A percentile compares a stretch with the other conserved stretches of the same genome.
phyloP scores from a whole-genome alignment of 2,888 invertebrate genomes.

The Rhamnusium bicolor region DNA sequence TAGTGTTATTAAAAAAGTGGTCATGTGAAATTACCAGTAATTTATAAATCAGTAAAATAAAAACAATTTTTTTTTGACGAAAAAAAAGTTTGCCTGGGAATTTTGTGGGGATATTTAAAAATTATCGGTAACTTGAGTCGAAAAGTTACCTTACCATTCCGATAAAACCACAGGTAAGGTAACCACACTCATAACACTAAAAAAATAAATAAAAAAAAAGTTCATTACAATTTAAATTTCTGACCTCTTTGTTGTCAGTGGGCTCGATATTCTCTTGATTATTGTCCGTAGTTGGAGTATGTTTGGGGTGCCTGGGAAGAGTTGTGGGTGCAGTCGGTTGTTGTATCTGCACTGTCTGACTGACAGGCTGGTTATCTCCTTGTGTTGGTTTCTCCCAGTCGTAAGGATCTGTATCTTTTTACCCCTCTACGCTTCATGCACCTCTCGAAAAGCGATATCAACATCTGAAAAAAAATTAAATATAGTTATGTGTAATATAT shows the following conservation, averaged over 20 bases:
- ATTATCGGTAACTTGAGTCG: not conserved
- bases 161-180: not conserved
- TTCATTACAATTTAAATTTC: slow-evolving; percentile 43
- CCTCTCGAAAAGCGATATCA: slow-evolving; percentile 88
- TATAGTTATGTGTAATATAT: no score
- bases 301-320: slow-evolving; percentile 69
- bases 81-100: no score
- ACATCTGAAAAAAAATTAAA: slow-evolving; percentile 75
- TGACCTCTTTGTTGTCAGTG: slow-evolving; percentile 76
- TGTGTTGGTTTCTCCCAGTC: slow-evolving; percentile 90
- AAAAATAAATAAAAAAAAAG: slow-evolving; percentile 30
- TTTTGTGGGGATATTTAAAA: not conserved
- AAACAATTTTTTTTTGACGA: no score
- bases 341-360: slow-evolving; percentile 60
- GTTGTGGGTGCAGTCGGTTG: slow-evolving; percentile 61
- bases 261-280: slow-evolving; percentile 82
- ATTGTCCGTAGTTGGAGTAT: slow-evolving; percentile 73
- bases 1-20: not conserved
- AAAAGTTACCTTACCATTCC: not conserved
- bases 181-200: not conserved
- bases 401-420: slow-evolving; percentile 90
- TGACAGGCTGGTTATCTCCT: slow-evolving; percentile 62
- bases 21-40: not conserved
- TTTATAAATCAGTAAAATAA: not conserved
- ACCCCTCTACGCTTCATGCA: slow-evolving; percentile 96